phyloP scores from a whole-genome alignment of 2,797 vertebrate genomes.

The Aselliscus stoliczkanus region DNA sequence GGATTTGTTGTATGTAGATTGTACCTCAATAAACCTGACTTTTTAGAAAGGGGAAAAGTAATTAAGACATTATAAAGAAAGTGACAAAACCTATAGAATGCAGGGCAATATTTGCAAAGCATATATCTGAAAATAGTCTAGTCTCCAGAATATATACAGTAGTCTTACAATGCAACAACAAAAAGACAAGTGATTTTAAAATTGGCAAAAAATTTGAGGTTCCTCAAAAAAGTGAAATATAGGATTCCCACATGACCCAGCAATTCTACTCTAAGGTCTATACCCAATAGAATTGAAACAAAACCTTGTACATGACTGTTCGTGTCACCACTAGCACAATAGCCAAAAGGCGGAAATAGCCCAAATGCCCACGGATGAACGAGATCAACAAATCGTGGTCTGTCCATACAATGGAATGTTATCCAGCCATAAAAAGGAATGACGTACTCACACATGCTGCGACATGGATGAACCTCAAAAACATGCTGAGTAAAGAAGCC shows the following conservation, averaged over 20 bases:
- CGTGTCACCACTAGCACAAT: neutral
- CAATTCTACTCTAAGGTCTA: neutral
- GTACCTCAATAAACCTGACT: neutral
- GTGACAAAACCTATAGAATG: neutral
- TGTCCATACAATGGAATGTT: accelerated
- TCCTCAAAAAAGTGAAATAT: neutral
- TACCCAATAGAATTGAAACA: neutral
- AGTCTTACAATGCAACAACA: neutral
- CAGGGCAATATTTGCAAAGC: neutral
- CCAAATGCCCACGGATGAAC: neutral
- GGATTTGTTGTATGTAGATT: too few species aligned
- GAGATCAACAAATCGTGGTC: neutral
- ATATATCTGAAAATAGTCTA: neutral
- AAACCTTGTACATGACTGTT: neutral
- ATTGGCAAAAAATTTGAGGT: accelerated
- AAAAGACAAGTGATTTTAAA: neutral
- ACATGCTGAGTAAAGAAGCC: neutral
- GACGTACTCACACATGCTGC: too few species aligned
- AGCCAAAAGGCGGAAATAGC: neutral
- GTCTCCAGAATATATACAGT: neutral
- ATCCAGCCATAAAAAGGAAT: neutral
- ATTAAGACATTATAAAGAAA: neutral
- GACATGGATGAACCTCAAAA: neutral
- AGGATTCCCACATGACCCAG: neutral
- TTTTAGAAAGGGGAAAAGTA: neutral